phyloP scores from a whole-genome alignment of 2,888 invertebrate species.

The Mythimna impura region DNA sequence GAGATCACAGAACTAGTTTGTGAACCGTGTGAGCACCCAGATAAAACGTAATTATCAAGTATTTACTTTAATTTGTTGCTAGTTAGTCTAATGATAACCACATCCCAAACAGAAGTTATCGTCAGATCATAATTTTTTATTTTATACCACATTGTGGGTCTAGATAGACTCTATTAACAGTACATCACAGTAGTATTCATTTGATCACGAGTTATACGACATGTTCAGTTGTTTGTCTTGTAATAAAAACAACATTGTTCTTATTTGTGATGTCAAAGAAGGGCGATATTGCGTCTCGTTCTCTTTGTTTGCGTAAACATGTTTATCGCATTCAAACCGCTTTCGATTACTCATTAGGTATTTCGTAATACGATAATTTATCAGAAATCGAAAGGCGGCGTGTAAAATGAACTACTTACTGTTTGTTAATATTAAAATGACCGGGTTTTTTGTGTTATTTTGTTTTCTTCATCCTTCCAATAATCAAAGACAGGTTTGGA shows the following conservation, averaged over 20 bases:
- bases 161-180: not conserved
- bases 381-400: slow-evolving; percentile 29
- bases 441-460: not conserved
- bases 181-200: not conserved
- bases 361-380: slow-evolving; percentile 46
- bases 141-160: not conserved
- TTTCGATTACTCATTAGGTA: slow-evolving; percentile 42
- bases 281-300: slow-evolving; percentile 37
- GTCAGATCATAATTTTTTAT: not conserved
- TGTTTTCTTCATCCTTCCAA: not conserved
- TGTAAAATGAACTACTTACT: not conserved
- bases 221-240: slow-evolving; percentile 4
- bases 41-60: not conserved
- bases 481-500: not conserved
- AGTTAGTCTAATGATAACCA: not conserved
- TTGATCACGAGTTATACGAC: slow-evolving; percentile 18
- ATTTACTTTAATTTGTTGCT: not conserved
- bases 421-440: slow-evolving; percentile 4
- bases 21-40: slow-evolving; percentile 18
- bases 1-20: slow-evolving; percentile 3
- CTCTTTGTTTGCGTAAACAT: slow-evolving; percentile 54
- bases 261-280: slow-evolving; percentile 42
- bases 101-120: not conserved
- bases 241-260: slow-evolving; percentile 34
- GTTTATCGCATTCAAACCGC: slow-evolving; percentile 46